Base-by-base conservation (phyloP, 2,797 vertebrate species). In the Margarornis squamiger region DNA sequence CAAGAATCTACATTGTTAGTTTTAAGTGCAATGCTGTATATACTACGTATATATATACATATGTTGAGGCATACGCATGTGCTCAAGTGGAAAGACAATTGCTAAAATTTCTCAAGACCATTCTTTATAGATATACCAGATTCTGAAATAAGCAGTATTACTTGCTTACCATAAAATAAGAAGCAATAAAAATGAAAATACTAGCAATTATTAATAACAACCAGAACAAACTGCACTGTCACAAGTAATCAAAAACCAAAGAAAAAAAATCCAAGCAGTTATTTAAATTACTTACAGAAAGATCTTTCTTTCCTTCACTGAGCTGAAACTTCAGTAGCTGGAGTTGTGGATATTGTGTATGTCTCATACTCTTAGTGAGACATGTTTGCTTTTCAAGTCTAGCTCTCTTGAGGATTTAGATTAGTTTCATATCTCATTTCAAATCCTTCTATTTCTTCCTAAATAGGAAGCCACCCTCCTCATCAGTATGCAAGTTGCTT, bases 31-130 rank as follows among this genome's bases (percentile, higher is more conserved):
- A 11, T 70, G 4, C 4, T 78, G 13, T 26, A n/a, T 32, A 38
- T n/a, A 14, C 4, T 54, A 29, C 3, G 6, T 23, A 14, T 4
- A 27, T 11, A 6, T 3, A 10, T 23, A 14, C 5, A 30, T 13
- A 5, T 4, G 29, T 7, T 29, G 34, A 19, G 54, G 17, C 6
- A 14, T 19, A 36, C 10, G 24, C 7, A 2, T 58, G 9, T 34
- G 10, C 29, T 65, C 1, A 6, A 52, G 14, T 17, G n/a, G 9
- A 7, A 30, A 39, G 10, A 43, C 7, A 43, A 16, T 46, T 68
- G 12, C 7, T 52, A 68, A 79, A 46, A 51, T 72, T 86, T 46
- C 38, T 48, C 29, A 52, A 48, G 12, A 58, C 3, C 2, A 7
- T 46, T 67, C 27, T 78, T 72, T 70, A 51, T 22, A 74, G 45